Conservation (phyloP, 2,888 invertebrate genomes). For the Fragum fragum region DNA sequence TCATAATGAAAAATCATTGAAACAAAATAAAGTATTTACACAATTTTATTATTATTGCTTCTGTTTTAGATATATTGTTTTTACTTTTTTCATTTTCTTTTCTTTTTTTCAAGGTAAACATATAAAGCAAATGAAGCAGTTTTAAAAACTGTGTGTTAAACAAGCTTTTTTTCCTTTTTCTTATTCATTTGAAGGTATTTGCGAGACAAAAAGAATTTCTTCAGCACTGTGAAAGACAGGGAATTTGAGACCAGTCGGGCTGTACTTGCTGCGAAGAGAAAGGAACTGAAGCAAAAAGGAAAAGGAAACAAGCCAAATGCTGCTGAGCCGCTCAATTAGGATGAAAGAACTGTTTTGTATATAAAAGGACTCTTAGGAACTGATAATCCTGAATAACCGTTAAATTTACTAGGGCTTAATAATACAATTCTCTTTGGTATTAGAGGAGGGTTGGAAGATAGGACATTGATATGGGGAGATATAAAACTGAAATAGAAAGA, state of each 20-base stretch:
- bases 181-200: neutral
- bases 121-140: too few relatives aligned
- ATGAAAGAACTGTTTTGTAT: neutral
- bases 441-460: neutral
- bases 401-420: too few relatives aligned
- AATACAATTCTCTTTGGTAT: slow-evolving; percentile 9
- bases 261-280: slow-evolving; percentile 9
- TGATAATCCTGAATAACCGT: too few relatives aligned
- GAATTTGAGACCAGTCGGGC: neutral
- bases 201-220: neutral
- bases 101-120: too few relatives aligned
- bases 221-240: neutral
- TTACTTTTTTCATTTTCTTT: too few relatives aligned
- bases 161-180: too few relatives aligned
- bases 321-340: neutral
- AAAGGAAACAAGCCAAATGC: slow-evolving; percentile 11
- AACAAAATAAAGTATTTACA: too few relatives aligned
- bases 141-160: too few relatives aligned
- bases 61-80: too few relatives aligned
- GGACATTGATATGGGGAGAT: neutral
- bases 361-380: neutral
- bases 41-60: too few relatives aligned
- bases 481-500: neutral
- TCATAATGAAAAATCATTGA: too few relatives aligned
- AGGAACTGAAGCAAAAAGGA: slow-evolving; percentile 17